Base-by-base conservation (phyloP, 2,888 invertebrate genomes). In the Thalpophila matura region DNA sequence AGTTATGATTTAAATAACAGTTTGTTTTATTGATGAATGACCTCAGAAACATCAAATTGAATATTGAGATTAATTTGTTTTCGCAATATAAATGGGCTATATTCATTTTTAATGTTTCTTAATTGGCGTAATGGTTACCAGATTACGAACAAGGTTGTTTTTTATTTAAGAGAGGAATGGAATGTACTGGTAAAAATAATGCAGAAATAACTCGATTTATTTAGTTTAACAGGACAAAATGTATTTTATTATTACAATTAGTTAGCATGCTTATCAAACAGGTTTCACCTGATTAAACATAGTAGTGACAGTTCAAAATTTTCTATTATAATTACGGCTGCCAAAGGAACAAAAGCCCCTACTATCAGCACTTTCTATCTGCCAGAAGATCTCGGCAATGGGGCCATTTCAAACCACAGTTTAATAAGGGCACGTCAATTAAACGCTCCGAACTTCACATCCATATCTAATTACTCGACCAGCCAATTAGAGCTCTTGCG, bases 371-470 rank as follows among this genome's bases (percentile, higher is more conserved):
- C 47, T 61, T 56, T 60, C 47, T 43, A 47, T 54, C 55, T 57
- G 18, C 24, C 60, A 47, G 6, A 57, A 56, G 22, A 47, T 35
- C 54, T 67, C 40, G 38, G 66, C 72, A 70, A 72, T 70, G 38
- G 64, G 45, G 42, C 43, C 49, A 62, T 74, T 74, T 59, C 57
- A 57, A 68, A 74, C 58, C 68, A 58, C 57, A 29, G 49, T 67
- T 75, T 70, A 79, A 77, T 71, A 77, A 75, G 65, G 67, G 69
- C 60, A 74, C 58, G 66, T 74, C 76, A 79, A 72, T 80, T 76
- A 77, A 70, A 75, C 68, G 71, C 74, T 74, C 46, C 16, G 62
- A 72, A 55, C 53, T 58, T 58, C 58, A 66, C 67, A 66, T 51
- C 33, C 31, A 45, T 71, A 56, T 67, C 58, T 74, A 54, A 76